A percentile compares a stretch with the other conserved stretches of the same genome.
Evolutionary conservation across 2,888 invertebrate genomes (phyloP).

Genomic region (Cepaea hortensis): DNA sequence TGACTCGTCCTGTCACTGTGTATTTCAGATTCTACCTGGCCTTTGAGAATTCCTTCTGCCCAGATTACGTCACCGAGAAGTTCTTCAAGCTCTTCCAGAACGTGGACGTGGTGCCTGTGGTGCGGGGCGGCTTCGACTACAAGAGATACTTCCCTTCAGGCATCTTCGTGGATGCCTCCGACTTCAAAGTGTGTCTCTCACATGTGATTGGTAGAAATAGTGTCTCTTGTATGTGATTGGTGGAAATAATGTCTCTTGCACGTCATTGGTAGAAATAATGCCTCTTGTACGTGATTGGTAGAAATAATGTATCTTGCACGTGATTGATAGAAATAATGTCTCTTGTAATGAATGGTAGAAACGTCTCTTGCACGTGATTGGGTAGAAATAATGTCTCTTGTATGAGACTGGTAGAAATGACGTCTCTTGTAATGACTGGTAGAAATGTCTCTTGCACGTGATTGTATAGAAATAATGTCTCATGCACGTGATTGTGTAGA

Average conservation of each 20-base stretch:
- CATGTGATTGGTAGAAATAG: not conserved
- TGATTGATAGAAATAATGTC: too few species aligned
- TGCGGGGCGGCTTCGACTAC: slow-evolving; percentile 51
- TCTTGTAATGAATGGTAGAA: too few species aligned
- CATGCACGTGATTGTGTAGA: too few species aligned
- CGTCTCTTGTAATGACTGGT: too few species aligned
- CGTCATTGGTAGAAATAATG: too few species aligned
- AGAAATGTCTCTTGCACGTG: not conserved
- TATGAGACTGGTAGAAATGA: too few species aligned
- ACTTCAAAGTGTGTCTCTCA: slow-evolving; percentile 42
- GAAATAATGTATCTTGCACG: too few species aligned
- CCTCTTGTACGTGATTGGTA: too few species aligned
- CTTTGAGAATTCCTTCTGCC: slow-evolving; percentile 49
- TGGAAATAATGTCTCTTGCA: too few species aligned
- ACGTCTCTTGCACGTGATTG: too few species aligned
- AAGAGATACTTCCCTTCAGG: slow-evolving; percentile 45
- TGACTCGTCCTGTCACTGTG: not conserved
- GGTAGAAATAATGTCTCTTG: too few species aligned
- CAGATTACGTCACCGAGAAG: slow-evolving; percentile 49
- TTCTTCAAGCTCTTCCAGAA: slow-evolving; percentile 48
- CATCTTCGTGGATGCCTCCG: slow-evolving; percentile 49
- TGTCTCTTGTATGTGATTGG: not conserved
- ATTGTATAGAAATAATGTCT: not conserved
- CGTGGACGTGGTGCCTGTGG: slow-evolving; percentile 51
- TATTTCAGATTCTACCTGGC: slow-evolving; percentile 47